Base-by-base conservation (phyloP, 2,113 vertebrate genomes). In the Sinocyclocheilus maitianheensis region DNA sequence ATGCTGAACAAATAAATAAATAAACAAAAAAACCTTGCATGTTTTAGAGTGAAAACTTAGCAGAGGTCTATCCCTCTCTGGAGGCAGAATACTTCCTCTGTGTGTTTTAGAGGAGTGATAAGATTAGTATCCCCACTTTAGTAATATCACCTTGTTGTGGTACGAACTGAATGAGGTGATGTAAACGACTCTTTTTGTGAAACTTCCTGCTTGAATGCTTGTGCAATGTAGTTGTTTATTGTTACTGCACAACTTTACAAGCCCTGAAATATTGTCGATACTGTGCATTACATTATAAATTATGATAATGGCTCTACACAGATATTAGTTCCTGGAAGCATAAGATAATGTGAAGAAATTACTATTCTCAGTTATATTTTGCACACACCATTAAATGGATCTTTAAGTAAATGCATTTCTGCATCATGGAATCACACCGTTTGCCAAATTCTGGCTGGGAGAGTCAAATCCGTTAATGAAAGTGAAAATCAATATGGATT, bases 401-500 rank as follows among this genome's bases (percentile, higher is more conserved):
- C 65, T 84, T 67, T 46, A 83, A 74, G 71, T 53, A 83, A 37
- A 60, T 58, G 5, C 3, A 71, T 63, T 20, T 63, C 8, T 55
- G 40, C 53, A 76, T 79, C 53, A 14, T 69, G 51, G 55, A 71
- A 51, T 60, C 34, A 20, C 55, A 77, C 30, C 72, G 40, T 72
- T 71, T 40, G 71, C 34, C 34, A 62, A 26, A 76, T 63, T 63
- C 60, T 24, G 62, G 2, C 60, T 51, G 24, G 37, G 40, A 63
- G 30, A 86, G 71, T 79, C 24, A 74, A 84, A 71, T 53, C 53
- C 46, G 79, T 83, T 78, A 55, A 83, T 67, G 65, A 79, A 79
- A 86, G 85, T 86, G 77, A 84, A 86, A 75, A 30, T 80, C 67
- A 62, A 80, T 63, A 80, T 80, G 77, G 81, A 80, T 58, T 84